phyloP scores from a whole-genome alignment of 1,140 invertebrate species.

The Heliconius hewitsoni region DNA sequence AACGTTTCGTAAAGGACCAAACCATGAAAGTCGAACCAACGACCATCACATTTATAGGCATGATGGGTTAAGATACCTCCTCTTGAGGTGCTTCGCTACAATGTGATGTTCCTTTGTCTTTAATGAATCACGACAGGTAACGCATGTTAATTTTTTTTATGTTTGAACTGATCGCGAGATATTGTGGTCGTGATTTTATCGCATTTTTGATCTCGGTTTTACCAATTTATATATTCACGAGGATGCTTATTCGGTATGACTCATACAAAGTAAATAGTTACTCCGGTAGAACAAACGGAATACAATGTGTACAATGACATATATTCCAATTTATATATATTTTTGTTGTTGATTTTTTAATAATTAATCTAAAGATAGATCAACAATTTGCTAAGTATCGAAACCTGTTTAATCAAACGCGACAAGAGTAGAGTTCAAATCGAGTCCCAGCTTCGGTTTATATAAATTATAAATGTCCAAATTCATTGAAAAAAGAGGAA shows the following conservation, averaged over 20 bases:
- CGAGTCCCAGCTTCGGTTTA: too few relatives aligned
- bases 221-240: constrained; percentile 3
- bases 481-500: too few relatives aligned
- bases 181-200: background rate
- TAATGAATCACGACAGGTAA: background rate
- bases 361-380: background rate
- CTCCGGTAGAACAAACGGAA: background rate
- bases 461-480: too few relatives aligned
- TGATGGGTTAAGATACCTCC: background rate
- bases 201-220: background rate
- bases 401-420: too few relatives aligned
- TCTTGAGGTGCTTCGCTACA: background rate
- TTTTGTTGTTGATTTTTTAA: background rate
- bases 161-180: background rate
- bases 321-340: background rate
- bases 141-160: constrained; percentile 4
- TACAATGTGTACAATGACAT: background rate
- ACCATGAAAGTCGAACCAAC: background rate
- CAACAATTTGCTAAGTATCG: too few relatives aligned
- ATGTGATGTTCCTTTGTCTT: background rate
- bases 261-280: background rate
- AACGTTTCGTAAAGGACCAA: too few relatives aligned
- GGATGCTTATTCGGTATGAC: background rate
- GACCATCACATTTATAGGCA: background rate
- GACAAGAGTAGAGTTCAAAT: too few relatives aligned